Evolutionary conservation across 2,888 invertebrate species (phyloP), one percentile per base, ranked within the genome.

Genomic region (Electrophaes corylata): DNA sequence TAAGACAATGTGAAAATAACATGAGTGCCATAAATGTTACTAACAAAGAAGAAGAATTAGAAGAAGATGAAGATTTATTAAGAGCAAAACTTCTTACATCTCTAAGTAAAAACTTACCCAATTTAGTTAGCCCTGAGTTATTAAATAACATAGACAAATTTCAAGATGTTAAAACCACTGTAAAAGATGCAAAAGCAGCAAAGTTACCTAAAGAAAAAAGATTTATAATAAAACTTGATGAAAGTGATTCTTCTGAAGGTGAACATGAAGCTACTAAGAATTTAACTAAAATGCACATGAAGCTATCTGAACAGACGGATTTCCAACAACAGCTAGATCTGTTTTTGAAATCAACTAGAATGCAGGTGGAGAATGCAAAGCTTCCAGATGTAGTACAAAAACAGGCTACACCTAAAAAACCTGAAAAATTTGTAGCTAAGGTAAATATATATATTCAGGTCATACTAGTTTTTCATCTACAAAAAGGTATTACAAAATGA

Each of bases 61-160:
- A 94, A 47, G 94, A 94, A 70, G 94, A 94, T 75, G 93, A 93
- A 75, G 94, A 94, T 76, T 86, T 93, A 48, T 83, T 94, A 61
- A 79, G 94, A 62, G 94, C 93, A 29, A 90, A 92, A 77, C 74
- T 94, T 52, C 81, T 94, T 64, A 93, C 93, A 48, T 93, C 93
- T 4, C 84, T 94, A 63, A 92, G 93, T 54, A 93, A 93, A 76
- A 94, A 93, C 77, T 85, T 93, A 52, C 89, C 92, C 47, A 85
- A 86, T 64, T 71, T 88, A 39, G 76, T 85, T 35, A 76, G 79
- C 57, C 71, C 83, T 45, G 78, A 72, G 62, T 55, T 78, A 47
- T 66, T 79, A 18, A 76, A 78, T 59, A 62, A 61, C 44, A 57
- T 75, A 29, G 69, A 75, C 23, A 76, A 76, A 60, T 64, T 59